These are phyloP conservation scores for Otolemur garnettii DNA, from an alignment of 2,113 vertebrate species.

Conservation along the genomic window DNA sequence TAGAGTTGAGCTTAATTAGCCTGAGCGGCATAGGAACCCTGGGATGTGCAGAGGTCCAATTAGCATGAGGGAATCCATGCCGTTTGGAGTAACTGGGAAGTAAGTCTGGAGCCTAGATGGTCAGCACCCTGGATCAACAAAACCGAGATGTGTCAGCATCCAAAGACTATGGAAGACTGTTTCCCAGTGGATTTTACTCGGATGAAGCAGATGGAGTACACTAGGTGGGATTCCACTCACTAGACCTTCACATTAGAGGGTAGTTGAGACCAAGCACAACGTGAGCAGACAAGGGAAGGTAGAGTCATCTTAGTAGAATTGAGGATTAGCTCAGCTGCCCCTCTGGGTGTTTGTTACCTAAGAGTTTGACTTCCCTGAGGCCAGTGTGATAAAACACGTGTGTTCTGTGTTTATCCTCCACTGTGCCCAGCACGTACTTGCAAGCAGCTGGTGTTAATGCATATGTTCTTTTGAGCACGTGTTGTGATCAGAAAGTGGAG, in stretches of 20 bases:
- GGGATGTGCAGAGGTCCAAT: neutral
- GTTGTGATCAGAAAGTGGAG: neutral
- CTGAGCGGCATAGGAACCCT: neutral
- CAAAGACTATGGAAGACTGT: neutral
- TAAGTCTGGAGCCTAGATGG: neutral
- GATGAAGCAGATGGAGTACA: neutral
- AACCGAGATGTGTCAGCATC: neutral
- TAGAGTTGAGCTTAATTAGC: neutral
- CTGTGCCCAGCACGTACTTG: neutral
- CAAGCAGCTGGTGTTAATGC: neutral
- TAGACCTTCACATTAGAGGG: neutral
- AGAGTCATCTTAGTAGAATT: neutral
- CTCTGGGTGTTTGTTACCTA: neutral
- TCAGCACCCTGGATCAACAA: neutral
- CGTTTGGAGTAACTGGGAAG: neutral
- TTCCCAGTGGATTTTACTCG: neutral
- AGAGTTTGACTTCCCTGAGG: constrained; percentile 17
- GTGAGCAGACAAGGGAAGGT: neutral
- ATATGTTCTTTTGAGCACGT: neutral
- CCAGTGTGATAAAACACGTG: neutral
- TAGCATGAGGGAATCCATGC: neutral
- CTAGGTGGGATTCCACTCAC: neutral
- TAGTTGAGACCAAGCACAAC: neutral
- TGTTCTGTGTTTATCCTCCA: neutral
- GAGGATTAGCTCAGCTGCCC: neutral